Base-by-base conservation (phyloP, 2,797 vertebrate species). In the Microctenopoma lineatum region DNA sequence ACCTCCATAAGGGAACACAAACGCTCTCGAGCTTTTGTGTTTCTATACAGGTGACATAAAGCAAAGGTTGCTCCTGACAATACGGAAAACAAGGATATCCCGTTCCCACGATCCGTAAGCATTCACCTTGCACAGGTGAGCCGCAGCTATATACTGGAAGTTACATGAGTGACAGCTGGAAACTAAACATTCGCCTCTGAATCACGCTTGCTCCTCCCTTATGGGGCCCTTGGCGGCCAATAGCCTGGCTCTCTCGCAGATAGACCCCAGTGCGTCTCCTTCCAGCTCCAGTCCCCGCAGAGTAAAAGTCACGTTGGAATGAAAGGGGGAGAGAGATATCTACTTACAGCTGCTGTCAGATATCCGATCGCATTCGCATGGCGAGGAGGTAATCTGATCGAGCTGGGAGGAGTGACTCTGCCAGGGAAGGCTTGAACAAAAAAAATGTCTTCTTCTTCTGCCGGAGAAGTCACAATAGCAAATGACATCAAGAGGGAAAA, bases 381-480 rank as follows among this genome's bases (percentile, higher is more conserved):
- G 96, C 96, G 93, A 94, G 92, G 92, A 93, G 96, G 98, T 93
- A 98, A 98, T 96, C 96, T 95, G 97, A 99, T 97, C 97, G 94
- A 93, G 90, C 89, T 88, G 83, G 95, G 94, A 95, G 94, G 95
- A 95, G 95, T 95, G 93, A 95, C 93, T 93, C 85, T 92, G 92
- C 87, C 87, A 90, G 92, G 79, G 93, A 94, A 93, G 92, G 91
- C 87, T 93, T 93, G 87, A 93, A 87, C 82, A 81, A 88, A 89
- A 86, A 95, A 95, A 93, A 98, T 97, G 96, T 98, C 96, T 95
- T 97, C 96, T 95, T 96, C 96, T 93, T 96, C 96, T 90, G 89
- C 87, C 74, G 95, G 95, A 93, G 93, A 93, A 90, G 91, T 94
- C 92, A 94, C 93, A 90, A 89, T 89, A 88, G 91, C 94, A 85